Evolutionary conservation across 2,797 vertebrate species (phyloP), one percentile per base, ranked within the genome.

Genomic region (Sternotherus odoratus): DNA sequence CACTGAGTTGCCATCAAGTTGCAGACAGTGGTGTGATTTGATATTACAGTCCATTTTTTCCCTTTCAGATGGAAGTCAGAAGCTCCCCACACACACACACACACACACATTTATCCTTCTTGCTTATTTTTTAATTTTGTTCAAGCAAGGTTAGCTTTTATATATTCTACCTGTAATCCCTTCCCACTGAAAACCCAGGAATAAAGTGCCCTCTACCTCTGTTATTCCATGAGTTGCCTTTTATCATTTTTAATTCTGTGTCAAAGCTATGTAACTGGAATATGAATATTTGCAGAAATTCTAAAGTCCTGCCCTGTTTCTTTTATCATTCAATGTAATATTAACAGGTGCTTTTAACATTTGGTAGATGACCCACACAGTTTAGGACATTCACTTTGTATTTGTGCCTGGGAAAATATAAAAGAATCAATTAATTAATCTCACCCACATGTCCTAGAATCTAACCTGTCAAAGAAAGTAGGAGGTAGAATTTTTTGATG

Each of bases 341-440:
- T 89, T 96, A 89, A 79, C 19, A 46, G 3, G 6, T 91, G 9
- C 36, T 51, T 74, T 77, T 33, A 36, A 13, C 36, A 79, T 88
- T 86, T 85, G 89, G 21, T 24, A 91, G 54, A 82, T 93, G 82
- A 10, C 56, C 8, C 77, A 79, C 87, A 79, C 82, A 69, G 53
- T 77, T 26, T 3, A 1, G 85, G 79, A 5, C 53, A 28, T 26
- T 51, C n/a, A 39, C 4, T 50, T 8, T 92, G 8, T 12, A 93
- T 83, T 91, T 94, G 15, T 49, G 86, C 56, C 10, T 43, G 83
- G 79, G 26, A 90, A 95, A 93, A 3, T 60, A 33, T 60, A 30
- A 60, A 60, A 30, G 13, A 60, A 15, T 16, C 33, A 33, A 15
- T 60, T 60, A 60, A 60, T 60, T 60, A 6, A 13, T 57, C 6